Base-by-base conservation (phyloP, 2,888 invertebrate species). In the Drosophila barbarae region DNA sequence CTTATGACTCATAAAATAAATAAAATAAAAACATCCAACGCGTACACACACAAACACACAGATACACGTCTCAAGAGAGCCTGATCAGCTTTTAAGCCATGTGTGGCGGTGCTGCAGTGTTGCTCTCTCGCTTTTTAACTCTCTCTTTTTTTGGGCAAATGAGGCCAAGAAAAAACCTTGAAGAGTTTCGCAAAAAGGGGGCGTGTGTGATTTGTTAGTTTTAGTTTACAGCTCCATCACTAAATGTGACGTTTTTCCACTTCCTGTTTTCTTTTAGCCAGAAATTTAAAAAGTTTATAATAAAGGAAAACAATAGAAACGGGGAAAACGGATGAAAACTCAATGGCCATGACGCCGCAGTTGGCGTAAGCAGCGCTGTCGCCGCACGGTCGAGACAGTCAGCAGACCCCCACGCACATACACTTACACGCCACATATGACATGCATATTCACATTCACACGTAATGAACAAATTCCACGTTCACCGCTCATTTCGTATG, bases 311-410 rank as follows among this genome's bases (percentile, higher is more conserved):
- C 28, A 49, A 63, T 32, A 28, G 44, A 51, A 47, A 69, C 47
- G 42, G 38, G 47, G 71, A 42, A 42, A 42, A 47, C 46, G 46
- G 46, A 47, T 47, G 60, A 75, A 83, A 86, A 85, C 78, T 82
- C 82, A 85, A 82, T 85, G 85, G 84, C 82, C 85, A 84, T 85
- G 86, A 84, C 83, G 86, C 64, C 28, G 36, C 49, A 47, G 71
- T 53, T 60, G 38, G 52, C 53, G 60, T 28, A 49, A 42, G 65
- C 77, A 68, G 63, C 68, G 75, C 74, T 68, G 74, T 67, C 63
- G 77, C 77, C 38, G 63, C 44, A 42, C 35, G 54, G 60, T 50
- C 67, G 68, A 64, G 73, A 73, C 73, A 70, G 71, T 65, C 75
- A 79, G 70, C 77, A 78, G 79, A 76, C 71, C 63, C 54, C 46